These are phyloP conservation scores for Epizoanthus scotinus DNA, from an alignment of 92 coral and sea anemone genomes.

Conservation along the genomic window DNA sequence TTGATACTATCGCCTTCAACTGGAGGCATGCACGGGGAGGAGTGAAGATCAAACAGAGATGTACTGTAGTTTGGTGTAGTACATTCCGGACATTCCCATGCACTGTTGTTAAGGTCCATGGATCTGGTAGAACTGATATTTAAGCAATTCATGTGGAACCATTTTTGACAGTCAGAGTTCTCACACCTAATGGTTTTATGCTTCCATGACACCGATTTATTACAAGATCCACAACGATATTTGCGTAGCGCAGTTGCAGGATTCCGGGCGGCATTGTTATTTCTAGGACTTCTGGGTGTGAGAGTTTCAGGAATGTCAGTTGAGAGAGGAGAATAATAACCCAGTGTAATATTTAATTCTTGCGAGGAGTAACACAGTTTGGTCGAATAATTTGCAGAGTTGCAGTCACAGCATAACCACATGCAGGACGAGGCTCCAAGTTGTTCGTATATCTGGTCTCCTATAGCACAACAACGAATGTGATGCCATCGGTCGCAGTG, in stretches of 20 bases:
- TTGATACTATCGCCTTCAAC: not conserved
- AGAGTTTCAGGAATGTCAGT: not conserved
- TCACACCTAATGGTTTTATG: constrained; percentile 27
- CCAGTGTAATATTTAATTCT: constrained; percentile 1
- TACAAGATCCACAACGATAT: constrained; percentile 32
- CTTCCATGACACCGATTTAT: constrained; percentile 21
- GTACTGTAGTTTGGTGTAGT: constrained; percentile 16
- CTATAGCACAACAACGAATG: constrained; percentile 28
- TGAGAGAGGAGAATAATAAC: constrained; percentile 1
- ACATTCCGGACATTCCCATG: constrained; percentile 18
- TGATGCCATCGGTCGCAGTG: constrained; percentile 35
- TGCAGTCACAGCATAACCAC: not conserved
- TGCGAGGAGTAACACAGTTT: constrained; percentile 5
- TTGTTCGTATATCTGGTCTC: not conserved
- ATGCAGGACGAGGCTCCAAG: not conserved
- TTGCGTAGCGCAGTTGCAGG: constrained; percentile 17
- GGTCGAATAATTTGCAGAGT: not conserved
- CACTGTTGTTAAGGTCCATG: not conserved
- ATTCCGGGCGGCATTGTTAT: not conserved
- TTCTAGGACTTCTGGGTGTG: constrained; percentile 11
- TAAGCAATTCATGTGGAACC: constrained; percentile 3
- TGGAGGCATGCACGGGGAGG: not conserved
- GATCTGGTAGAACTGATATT: not conserved
- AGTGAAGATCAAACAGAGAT: not conserved
- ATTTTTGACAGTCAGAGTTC: constrained; percentile 25